Evolutionary conservation across 2,888 invertebrate genomes (phyloP).

Genomic region (Serripes groenlandicus): DNA sequence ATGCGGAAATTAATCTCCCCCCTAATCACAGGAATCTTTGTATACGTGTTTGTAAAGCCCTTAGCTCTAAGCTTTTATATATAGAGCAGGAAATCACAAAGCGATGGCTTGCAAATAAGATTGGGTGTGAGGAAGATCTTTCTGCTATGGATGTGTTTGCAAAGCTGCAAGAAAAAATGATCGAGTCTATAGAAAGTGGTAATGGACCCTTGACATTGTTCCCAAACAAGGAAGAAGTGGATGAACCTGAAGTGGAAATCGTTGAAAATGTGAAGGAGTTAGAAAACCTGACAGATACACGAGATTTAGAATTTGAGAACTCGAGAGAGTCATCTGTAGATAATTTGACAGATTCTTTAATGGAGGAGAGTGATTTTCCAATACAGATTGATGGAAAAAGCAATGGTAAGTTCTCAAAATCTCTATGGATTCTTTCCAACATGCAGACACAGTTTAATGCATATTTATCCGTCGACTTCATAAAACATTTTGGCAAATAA

Average conservation of each 20-base stretch:
- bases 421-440: no score
- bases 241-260: background rate
- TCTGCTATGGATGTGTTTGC: conserved; percentile 43
- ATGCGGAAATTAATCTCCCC: conserved; percentile 31
- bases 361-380: background rate
- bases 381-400: background rate
- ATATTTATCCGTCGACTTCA: no score
- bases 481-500: no score
- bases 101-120: conserved; percentile 54
- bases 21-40: conserved; percentile 57
- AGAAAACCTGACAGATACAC: conserved; percentile 18
- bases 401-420: no score
- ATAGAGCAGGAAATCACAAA: conserved; percentile 55
- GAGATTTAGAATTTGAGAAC: conserved; percentile 21
- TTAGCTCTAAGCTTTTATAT: conserved; percentile 47
- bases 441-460: no score
- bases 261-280: conserved; percentile 24
- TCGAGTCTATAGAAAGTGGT: conserved; percentile 46
- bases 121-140: conserved; percentile 58
- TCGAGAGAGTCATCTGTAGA: conserved; percentile 3
- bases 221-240: background rate
- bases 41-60: conserved; percentile 58
- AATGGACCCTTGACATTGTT: conserved; percentile 37
- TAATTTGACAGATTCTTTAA: background rate
- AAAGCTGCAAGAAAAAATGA: conserved; percentile 56